Evolutionary conservation across 2,113 vertebrate species (phyloP).

Genomic region (Coptodon rendalli): DNA sequence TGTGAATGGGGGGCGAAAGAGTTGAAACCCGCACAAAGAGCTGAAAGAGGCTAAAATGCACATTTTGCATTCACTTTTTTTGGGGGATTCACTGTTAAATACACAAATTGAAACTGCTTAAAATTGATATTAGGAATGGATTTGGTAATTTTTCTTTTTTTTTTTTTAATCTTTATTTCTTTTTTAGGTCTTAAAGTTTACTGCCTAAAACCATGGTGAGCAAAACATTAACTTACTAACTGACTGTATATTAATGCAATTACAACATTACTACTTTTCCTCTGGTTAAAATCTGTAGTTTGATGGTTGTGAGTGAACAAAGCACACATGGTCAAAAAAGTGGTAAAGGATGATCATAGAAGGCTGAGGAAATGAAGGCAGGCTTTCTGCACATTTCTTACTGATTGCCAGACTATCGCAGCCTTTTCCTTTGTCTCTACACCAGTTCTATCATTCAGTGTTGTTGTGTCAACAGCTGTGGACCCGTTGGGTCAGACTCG

Average conservation of each 20-base stretch:
- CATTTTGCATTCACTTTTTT: neutral
- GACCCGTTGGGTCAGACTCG: neutral
- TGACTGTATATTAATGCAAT: neutral
- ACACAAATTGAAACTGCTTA: neutral
- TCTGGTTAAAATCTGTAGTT: neutral
- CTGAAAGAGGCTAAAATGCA: neutral
- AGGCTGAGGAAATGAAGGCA: neutral
- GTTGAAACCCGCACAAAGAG: neutral
- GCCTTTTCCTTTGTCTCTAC: neutral
- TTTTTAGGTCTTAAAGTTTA: neutral
- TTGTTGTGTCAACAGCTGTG: neutral
- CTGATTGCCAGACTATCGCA: neutral
- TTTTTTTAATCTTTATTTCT: accelerated
- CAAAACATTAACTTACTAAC: neutral
- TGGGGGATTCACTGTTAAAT: neutral
- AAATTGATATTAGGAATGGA: neutral
- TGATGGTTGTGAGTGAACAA: neutral
- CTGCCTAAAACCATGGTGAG: neutral
- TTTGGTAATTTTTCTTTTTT: neutral
- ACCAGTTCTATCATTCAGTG: neutral
- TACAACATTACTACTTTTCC: neutral
- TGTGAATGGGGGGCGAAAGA: neutral
- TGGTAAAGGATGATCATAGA: neutral
- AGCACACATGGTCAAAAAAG: neutral
- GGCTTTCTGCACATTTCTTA: neutral